Base-by-base conservation (phyloP, 2,113 vertebrate species). In the Callospermophilus lateralis region DNA sequence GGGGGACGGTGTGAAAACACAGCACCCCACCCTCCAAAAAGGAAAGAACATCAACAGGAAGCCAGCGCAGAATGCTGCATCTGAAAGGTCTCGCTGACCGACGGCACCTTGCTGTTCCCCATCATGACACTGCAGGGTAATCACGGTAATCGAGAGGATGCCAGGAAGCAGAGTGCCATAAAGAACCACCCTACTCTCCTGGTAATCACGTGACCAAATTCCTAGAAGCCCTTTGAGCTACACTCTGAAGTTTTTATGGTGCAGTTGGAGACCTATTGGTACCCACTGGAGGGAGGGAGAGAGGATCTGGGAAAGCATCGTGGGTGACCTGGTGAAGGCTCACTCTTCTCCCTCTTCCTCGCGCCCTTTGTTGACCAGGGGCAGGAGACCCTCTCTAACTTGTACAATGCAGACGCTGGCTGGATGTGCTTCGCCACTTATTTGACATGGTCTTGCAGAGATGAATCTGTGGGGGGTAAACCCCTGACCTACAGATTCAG, bases 181-280 rank as follows among this genome's bases (percentile, higher is more conserved):
- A 90, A 84, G 55, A 63, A 37, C 0, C 0, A 79, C 48, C 42
- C 48, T 22, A 51, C 73, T 53, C 63, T 87, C 67, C 63, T 58
- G 42, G 63, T 88, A 72, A 89, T 90, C 37, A 65, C 19, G 58
- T 32, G 65, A 88, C 79, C 85, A 93, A 12, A 51, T 88, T 70
- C 77, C 70, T 16, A 19, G 81, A 86, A 87, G 72, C 17, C 48
- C 91, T 91, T 55, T 34, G 70, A 93, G 92, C 74, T 79, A 30
- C 42, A 19, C 17, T 88, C 45, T 20, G 30, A 28, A 13, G 58
- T 37, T 87, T 90, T 22, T 8, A 45, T 37, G 42, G 30, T 28
- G 28, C 78, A 26, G 73, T 19, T 2, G 74, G n/a, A 95, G 68
- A 92, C 63, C 61, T 45, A 51, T 67, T 73, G 79, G 42, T 58